Percentiles rank a stretch among this genome's conserved stretches.
phyloP scores from a whole-genome alignment of 1,140 invertebrate species.

The Lepidotrigona ventralis region DNA sequence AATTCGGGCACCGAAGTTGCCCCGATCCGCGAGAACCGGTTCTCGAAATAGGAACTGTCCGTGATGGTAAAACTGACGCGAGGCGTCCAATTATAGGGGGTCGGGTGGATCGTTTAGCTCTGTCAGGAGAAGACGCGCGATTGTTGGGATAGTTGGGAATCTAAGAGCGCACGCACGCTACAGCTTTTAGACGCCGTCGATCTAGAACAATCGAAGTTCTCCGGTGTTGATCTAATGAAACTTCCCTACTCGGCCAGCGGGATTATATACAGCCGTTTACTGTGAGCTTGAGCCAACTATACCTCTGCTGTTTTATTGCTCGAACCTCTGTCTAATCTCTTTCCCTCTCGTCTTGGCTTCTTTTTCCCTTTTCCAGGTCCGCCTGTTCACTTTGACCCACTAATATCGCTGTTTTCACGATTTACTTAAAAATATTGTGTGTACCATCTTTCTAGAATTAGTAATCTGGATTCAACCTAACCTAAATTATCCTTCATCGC shows the following conservation, averaged over 20 bases:
- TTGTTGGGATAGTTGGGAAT: constrained; percentile 14
- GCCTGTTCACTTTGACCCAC: background rate
- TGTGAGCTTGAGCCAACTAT: background rate
- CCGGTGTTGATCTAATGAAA: constrained; percentile 27
- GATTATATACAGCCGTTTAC: background rate
- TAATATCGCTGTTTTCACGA: background rate
- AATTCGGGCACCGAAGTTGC: background rate
- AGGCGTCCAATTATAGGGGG: constrained; percentile 34
- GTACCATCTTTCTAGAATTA: too few relatives aligned
- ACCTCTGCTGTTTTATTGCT: background rate
- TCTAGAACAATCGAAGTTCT: constrained; percentile 5
- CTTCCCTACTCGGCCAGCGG: background rate
- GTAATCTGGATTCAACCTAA: too few relatives aligned
- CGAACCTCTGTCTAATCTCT: background rate
- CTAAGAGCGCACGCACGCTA: constrained; percentile 26
- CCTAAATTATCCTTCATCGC: too few relatives aligned
- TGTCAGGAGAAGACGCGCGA: constrained; percentile 13
- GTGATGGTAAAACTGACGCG: background rate
- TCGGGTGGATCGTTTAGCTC: constrained; percentile 14
- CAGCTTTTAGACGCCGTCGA: constrained; percentile 1
- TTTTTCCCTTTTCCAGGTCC: too few relatives aligned
- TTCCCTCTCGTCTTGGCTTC: background rate
- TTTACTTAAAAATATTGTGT: too few relatives aligned
- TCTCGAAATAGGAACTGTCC: background rate
- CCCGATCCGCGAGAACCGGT: background rate